Base-by-base conservation (phyloP, 2,797 vertebrate species). In the Chrysocyon brachyurus region DNA sequence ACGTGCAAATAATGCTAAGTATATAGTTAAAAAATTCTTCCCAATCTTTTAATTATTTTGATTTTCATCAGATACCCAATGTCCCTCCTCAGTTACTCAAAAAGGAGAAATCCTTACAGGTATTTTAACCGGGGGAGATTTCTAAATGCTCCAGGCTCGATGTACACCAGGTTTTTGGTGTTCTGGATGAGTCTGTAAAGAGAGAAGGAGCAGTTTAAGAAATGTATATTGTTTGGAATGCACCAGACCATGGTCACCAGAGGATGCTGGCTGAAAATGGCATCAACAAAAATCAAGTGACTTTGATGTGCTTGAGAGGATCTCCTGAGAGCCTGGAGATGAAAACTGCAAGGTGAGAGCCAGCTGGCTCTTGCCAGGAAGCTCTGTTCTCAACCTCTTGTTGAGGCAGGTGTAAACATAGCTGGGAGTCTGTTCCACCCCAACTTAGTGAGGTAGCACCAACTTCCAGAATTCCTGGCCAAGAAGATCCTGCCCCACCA, bases 101-200 rank as follows among this genome's bases (percentile, higher is more conserved):
- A 92, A 5, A 87, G 40, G 97, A 98, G 36, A 92, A 46, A 97
- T 95, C 91, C 99, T 99, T 99, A 99, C 99, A 99, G 97, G 98
- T 99, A 99, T 98, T 99, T 99, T 98, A 99, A 98, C 91, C 97
- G 99, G 82, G 99, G 99, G 95, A 99, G 99, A 97, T 99, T 99
- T 97, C 98, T 99, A 98, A 99, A 99, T 0, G 99, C 99, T 85
- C 99, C 99, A 0, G 99, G 98, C 90, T 99, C 99, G 78, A 99
- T 99, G 56, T 98, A 88, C 90, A 98, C 98, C 96, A 99, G 98
- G 97, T 99, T 99, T 98, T 99, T 99, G 1, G 99, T 99, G 97
- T 99, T 99, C 98, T 98, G 99, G 98, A 99, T 98, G 82, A 98
- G 98, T 98, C 99, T 99, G 98, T 86, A 97, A 98, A 59, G 72